Evolutionary conservation across 2,888 invertebrate genomes (phyloP).

Genomic region (Coleophora deauratella): DNA sequence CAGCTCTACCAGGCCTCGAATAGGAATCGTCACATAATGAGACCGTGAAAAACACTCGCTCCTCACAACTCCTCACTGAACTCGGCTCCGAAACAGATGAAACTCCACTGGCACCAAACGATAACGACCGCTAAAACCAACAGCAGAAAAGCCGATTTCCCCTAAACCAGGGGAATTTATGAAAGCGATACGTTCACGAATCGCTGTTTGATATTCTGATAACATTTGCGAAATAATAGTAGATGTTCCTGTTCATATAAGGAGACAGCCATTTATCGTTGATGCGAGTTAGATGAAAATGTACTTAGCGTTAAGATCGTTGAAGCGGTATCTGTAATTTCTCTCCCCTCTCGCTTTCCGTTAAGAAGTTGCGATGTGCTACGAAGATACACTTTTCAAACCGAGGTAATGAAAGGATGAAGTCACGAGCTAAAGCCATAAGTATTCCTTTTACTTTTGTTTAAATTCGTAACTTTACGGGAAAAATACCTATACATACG

Average conservation of each 20-base stretch:
- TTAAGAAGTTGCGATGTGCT: too few relatives aligned
- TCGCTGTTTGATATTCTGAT: conserved; percentile 62
- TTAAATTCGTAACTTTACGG: too few relatives aligned
- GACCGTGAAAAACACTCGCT: conserved; percentile 66
- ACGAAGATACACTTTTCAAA: too few relatives aligned
- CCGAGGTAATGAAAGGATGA: too few relatives aligned
- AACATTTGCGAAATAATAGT: conserved; percentile 61
- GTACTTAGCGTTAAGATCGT: conserved; percentile 20
- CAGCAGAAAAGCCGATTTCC: conserved; percentile 25
- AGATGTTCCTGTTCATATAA: conserved; percentile 41
- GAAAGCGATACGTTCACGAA: conserved; percentile 30
- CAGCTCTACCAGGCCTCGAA: conserved; percentile 45
- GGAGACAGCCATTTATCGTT: conserved; percentile 38
- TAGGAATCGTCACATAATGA: conserved; percentile 66
- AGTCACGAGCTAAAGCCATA: too few relatives aligned
- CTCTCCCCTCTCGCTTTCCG: too few relatives aligned
- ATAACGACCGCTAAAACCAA: conserved; percentile 29
- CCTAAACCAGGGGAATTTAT: conserved; percentile 7
- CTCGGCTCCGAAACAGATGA: conserved; percentile 31
- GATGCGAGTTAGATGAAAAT: conserved; percentile 38
- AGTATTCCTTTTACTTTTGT: too few relatives aligned
- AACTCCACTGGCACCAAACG: conserved; percentile 22
- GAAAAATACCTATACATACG: too few relatives aligned
- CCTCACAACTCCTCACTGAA: conserved; percentile 44
- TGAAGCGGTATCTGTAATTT: too few relatives aligned